phyloP scores from a whole-genome alignment of 2,888 invertebrate genomes.

The Hyposoter dolosus region DNA sequence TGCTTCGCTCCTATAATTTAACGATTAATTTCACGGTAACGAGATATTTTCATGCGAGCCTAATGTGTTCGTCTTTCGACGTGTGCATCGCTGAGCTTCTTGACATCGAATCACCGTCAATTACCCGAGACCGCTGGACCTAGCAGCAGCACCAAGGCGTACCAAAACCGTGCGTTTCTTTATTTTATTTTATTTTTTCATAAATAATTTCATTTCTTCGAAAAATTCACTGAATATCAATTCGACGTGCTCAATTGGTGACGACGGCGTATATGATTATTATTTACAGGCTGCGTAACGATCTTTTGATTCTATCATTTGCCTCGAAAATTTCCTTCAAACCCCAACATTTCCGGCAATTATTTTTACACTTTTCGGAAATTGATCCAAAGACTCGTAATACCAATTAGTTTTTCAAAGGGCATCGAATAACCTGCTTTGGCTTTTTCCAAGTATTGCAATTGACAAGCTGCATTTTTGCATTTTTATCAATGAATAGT shows the following conservation, averaged over 20 bases:
- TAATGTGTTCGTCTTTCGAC: conserved; percentile 29
- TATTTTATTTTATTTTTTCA: background rate
- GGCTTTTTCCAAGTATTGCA: too few relatives aligned
- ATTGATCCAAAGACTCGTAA: background rate
- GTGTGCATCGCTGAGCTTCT: conserved; percentile 12
- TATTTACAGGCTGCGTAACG: background rate
- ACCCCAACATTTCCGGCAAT: background rate
- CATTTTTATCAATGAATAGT: background rate
- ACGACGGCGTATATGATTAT: background rate
- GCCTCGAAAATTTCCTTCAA: background rate
- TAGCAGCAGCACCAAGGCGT: background rate
- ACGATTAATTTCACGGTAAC: conserved; percentile 78
- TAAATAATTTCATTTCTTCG: background rate
- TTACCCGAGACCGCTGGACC: conserved; percentile 21
- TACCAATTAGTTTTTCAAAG: background rate
- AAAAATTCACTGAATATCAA: background rate
- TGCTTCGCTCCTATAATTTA: conserved; percentile 71
- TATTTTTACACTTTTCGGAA: background rate
- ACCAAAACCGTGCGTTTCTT: background rate
- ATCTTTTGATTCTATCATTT: background rate
- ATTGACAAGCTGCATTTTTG: too few relatives aligned
- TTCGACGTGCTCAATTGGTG: background rate
- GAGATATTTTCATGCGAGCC: conserved; percentile 54
- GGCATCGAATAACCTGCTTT: too few relatives aligned
- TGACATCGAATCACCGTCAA: conserved; percentile 56